Base-by-base conservation (phyloP, 1,140 invertebrate species). In the Ptiloglossa arizonensis region DNA sequence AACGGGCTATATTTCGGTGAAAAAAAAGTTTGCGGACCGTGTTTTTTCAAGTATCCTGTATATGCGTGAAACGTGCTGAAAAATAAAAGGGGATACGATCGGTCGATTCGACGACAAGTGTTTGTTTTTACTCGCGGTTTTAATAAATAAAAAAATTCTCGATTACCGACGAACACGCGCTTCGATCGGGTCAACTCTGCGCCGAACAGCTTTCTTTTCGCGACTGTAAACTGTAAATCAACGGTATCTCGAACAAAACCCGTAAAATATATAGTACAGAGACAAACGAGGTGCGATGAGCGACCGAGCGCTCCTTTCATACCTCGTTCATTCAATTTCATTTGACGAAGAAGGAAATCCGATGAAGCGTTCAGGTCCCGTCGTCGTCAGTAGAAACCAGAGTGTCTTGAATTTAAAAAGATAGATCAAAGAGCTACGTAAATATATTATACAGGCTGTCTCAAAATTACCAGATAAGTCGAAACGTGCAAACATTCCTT, bases 261-360 rank as follows among this genome's bases (percentile, higher is more conserved):
- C 44, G 41, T 35, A 22, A 62, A 62, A 72, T 44, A 15, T 54
- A 8, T 56, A 15, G 27, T 59, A 59, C 32, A 54, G 54, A 59
- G 54, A 59, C 56, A 62, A 60, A 71, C 54, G 56, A 59, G 22
- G 15, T 35, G 15, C 56, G 69, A 57, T 71, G 35, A 68, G n/a
- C 29, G 64, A 29, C 17, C 64, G 13, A 62, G 22, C n/a, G 32
- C 11, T 62, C 35, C n/a, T 70, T 57, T 70, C 50, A 15, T 41
- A 56, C 35, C 22, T 69, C 41, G 32, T 27, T 29, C 67, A 44
- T 32, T 15, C 68, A 13, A 60, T 71, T 57, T 38, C 41, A 48
- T 71, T 60, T 29, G 27, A 17, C 32, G 32, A 41, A 11, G 27
- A 60, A 38, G 22, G 66, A 70, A 11, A n/a, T 5, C 38, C 67